Conservation (phyloP, 2,113 vertebrate genomes). For the Cavia porcellus region DNA sequence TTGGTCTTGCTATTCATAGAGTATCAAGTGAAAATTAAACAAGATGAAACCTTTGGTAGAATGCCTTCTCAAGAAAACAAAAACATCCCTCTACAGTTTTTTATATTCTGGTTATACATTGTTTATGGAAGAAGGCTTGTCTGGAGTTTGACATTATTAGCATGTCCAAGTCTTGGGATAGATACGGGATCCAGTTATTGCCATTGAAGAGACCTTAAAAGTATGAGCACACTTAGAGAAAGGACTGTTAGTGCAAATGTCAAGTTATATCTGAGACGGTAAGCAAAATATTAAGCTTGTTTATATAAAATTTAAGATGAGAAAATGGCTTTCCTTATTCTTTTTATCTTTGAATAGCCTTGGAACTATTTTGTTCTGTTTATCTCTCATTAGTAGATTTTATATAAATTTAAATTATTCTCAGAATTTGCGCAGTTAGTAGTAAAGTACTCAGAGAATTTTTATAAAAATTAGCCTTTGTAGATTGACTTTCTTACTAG, state of each 20-base stretch:
- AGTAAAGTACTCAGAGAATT: constrained; percentile 1
- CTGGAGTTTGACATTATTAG: neutral
- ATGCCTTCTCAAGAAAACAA: neutral
- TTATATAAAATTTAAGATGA: constrained; percentile 31
- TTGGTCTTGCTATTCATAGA: constrained; percentile 23
- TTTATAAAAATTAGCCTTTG: neutral
- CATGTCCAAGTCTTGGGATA: neutral
- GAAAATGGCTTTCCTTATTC: constrained; percentile 44
- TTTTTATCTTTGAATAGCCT: constrained; percentile 24
- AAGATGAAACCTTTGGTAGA: neutral
- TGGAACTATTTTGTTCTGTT: constrained; percentile 22
- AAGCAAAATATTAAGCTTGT: constrained; percentile 54
- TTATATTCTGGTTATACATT: neutral
- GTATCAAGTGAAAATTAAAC: constrained; percentile 29
- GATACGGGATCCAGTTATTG: neutral
- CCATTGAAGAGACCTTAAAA: constrained; percentile 35
- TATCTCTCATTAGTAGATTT: neutral
- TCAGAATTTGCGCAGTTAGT: neutral
- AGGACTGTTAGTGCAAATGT: constrained; percentile 37
- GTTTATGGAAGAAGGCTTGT: neutral
- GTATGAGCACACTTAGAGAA: constrained; percentile 7
- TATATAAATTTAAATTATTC: constrained; percentile 31
- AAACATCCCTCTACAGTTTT: neutral
- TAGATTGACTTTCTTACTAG: constrained; percentile 11
- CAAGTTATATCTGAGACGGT: constrained; percentile 42